Conservation (phyloP, 2,888 invertebrate species). For the Neria commutata region DNA sequence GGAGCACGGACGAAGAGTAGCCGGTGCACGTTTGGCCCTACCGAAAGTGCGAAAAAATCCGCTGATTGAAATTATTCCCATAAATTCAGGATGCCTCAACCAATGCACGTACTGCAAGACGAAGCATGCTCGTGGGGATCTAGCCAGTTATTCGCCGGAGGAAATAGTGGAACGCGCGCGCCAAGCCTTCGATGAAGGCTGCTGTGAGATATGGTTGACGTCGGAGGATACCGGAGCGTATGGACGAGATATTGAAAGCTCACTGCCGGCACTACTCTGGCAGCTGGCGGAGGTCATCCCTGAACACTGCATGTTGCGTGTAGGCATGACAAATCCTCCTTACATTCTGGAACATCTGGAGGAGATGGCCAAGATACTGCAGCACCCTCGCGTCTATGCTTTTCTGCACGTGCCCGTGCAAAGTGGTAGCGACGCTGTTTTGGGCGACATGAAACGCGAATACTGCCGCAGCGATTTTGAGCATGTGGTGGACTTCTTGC, state of each 20-base stretch:
- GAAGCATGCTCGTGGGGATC: conserved; percentile 93
- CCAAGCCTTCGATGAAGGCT: conserved; percentile 90
- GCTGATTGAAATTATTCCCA: conserved; percentile 94
- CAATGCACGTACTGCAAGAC: conserved; percentile 99
- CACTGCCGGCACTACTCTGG: conserved; percentile 85
- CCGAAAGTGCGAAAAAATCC: conserved; percentile 97
- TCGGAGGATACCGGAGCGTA: conserved; percentile 98
- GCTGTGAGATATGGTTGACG: conserved; percentile 96
- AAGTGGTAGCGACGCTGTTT: conserved; percentile 93
- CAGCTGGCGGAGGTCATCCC: conserved; percentile 73
- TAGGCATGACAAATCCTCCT: conserved; percentile 99
- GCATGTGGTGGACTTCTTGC: conserved; percentile 83
- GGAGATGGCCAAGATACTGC: conserved; percentile 85
- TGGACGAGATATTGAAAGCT: conserved; percentile 90
- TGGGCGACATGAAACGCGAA: conserved; percentile 95
- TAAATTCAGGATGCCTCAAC: conserved; percentile 96
- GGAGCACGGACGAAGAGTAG: conserved; percentile 75
- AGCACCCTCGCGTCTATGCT: conserved; percentile 88
- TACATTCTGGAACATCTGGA: conserved; percentile 94
- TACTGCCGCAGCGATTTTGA: conserved; percentile 90
- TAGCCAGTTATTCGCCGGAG: conserved; percentile 91
- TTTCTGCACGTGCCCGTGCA: conserved; percentile 98
- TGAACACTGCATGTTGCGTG: conserved; percentile 77
- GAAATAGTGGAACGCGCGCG: conserved; percentile 87
- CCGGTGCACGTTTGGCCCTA: conserved; percentile 84